phyloP scores from a whole-genome alignment of 2,888 invertebrate species.

The Uloborus plumipes region DNA sequence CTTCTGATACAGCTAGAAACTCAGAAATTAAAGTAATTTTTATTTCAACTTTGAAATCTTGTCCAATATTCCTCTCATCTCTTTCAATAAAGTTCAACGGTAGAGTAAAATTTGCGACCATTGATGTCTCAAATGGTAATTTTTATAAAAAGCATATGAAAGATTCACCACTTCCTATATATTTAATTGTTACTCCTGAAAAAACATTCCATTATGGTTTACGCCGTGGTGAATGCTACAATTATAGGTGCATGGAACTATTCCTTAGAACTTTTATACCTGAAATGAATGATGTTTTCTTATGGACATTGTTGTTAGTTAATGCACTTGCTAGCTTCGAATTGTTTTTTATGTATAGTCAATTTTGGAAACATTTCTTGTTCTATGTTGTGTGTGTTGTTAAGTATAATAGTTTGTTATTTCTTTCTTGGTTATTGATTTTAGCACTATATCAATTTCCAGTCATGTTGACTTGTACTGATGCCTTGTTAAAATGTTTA shows the following conservation, averaged over 20 bases:
- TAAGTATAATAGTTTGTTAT: conserved; percentile 73
- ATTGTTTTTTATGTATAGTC: conserved; percentile 71
- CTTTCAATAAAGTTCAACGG: conserved; percentile 75
- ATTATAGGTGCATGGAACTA: conserved; percentile 72
- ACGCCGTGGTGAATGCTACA: conserved; percentile 72
- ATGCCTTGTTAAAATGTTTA: conserved; percentile 69
- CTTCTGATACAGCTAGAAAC: conserved; percentile 63
- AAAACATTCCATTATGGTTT: conserved; percentile 71
- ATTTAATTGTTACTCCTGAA: conserved; percentile 73
- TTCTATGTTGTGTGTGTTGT: conserved; percentile 71
- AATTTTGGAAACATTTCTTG: conserved; percentile 70
- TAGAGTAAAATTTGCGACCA: conserved; percentile 73
- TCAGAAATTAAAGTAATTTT: conserved; percentile 71
- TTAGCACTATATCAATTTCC: conserved; percentile 72
- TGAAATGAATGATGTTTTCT: conserved; percentile 74
- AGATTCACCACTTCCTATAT: conserved; percentile 69
- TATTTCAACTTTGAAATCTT: conserved; percentile 72
- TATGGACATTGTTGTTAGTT: conserved; percentile 72
- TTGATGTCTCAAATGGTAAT: conserved; percentile 54
- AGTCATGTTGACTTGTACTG: conserved; percentile 69
- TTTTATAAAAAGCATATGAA: conserved; percentile 35
- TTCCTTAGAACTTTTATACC: conserved; percentile 73
- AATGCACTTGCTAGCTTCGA: conserved; percentile 73
- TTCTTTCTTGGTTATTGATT: conserved; percentile 73
- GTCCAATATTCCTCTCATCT: conserved; percentile 74